phyloP scores from a whole-genome alignment of 2,113 vertebrate genomes.

The Pitta sordida region DNA sequence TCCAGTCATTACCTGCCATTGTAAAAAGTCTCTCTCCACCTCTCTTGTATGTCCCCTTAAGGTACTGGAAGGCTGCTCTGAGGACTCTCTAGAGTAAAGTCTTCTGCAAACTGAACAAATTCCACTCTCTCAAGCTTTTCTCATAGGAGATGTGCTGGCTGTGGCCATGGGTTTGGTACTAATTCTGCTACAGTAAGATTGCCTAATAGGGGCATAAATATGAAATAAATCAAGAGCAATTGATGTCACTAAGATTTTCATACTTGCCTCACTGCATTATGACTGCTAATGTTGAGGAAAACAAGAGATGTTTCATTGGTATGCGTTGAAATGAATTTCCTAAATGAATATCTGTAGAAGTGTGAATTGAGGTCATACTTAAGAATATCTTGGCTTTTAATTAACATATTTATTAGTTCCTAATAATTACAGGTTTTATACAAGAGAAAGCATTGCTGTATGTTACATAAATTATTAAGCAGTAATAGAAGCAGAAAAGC shows the following conservation, averaged over 20 bases:
- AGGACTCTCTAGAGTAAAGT: not conserved
- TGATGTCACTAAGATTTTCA: not conserved
- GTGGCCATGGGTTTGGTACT: not conserved
- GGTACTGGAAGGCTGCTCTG: not conserved
- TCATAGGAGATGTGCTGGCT: rapidly evolving
- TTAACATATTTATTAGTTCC: not conserved
- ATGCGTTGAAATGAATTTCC: not conserved
- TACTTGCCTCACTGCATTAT: not conserved
- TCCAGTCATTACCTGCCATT: not conserved
- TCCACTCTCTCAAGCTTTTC: not conserved
- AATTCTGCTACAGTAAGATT: not conserved
- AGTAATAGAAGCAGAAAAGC: not conserved
- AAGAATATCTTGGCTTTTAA: not conserved
- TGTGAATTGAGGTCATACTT: not conserved
- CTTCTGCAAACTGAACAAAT: not conserved
- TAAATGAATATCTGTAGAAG: not conserved
- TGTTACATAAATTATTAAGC: not conserved
- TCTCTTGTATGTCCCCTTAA: not conserved
- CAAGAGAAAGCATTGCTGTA: not conserved
- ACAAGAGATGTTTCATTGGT: not conserved
- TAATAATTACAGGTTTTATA: not conserved
- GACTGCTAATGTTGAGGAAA: not conserved
- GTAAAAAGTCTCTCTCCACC: not conserved
- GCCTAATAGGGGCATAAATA: not conserved
- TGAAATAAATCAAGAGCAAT: not conserved